Evolutionary conservation across 2,113 vertebrate genomes (phyloP), one percentile per base, ranked within the genome.

Genomic region (Pachyramphus minor): DNA sequence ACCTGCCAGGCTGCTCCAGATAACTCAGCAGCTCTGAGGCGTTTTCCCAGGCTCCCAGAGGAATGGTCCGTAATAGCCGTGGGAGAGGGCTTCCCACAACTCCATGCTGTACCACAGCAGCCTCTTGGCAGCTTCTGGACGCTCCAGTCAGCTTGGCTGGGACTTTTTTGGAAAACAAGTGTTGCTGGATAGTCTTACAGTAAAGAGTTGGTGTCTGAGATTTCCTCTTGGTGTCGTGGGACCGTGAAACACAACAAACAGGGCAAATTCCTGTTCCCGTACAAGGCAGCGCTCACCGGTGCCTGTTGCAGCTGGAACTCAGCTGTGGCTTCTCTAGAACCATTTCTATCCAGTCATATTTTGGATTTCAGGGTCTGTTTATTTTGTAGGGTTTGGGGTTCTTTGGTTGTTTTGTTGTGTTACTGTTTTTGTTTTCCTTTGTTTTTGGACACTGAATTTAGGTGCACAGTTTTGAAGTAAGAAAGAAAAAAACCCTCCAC

Each of bases 11-110:
- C 98, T 97, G 88, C 95, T 98, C 94, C 96, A 95, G 97, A 95
- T 98, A 98, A 96, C 95, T 98, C 97, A 84, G 98, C 97, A 94
- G 97, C 97, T 98, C 97, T 93, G 95, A 98, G 98, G 98, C 98
- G 96, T 98, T 99, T 99, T 99, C 98, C 98, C 98, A 99, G 98
- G 98, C 98, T 98, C 98, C 96, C 97, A 97, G 96, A 94, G 98
- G 97, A 98, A 98, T 96, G 97, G 97, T 98, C 97, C 96, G 64
- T 98, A 98, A 97, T 96, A 98, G 98, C 98, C 96, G 94, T 98
- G 98, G 98, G 98, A 99, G 98, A 98, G 97, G 97, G 97, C 98
- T 98, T 98, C 98, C 97, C 91, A 95, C 95, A 95, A 90, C 97
- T 98, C 92, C 90, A 68, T 60, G 49, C 97, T 83, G 92, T 97